Evolutionary conservation across 1,140 invertebrate genomes (phyloP), one percentile per base, ranked within the genome.

Genomic region (Paralvinella palmiformis): DNA sequence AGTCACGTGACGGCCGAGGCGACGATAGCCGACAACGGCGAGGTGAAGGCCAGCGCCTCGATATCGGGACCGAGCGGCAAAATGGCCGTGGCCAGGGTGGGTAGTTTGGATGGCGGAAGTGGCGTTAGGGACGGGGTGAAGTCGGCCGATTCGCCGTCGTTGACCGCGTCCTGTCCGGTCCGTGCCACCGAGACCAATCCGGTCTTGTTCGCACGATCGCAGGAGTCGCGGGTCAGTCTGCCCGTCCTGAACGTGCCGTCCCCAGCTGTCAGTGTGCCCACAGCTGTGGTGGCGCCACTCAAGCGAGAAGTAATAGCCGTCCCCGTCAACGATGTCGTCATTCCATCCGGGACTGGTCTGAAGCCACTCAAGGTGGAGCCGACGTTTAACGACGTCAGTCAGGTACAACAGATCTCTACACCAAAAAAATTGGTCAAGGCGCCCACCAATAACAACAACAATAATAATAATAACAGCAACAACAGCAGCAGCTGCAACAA

Each of bases 11-110:
- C 55, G 33, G 55, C 55, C 7, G 20, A 57, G 29, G 55, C 55
- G 33, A 33, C 35, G 27, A 57, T 57, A 10, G 55, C 6, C 33
- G 24, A 36, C 55, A 57, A 57, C 55, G 55, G 55, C 27, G 55
- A 57, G 5, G 55, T 57, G 29, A 57, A 27, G 4, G 55, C 55
- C 37, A 41, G 37, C n/a, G 55, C 55, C n/a, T n/a, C n/a, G n/a
- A n/a, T n/a, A n/a, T 31, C 55, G 55, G 22, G 55, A 33, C 55
- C 5, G 35, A 31, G 24, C 27, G 24, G 27, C 55, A 24, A 27
- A 57, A 57, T n/a, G 10, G 37, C 37, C 10, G 10, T 13, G 37
- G 37, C 37, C n/a, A 13, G 10, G 10, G 37, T 41, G 10, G n/a
- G 33, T 32, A 32, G 55, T 32, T 20, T 5, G 4, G 55, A 7